Conservation (phyloP, 1,140 invertebrate species). For the Linepithema humile region DNA sequence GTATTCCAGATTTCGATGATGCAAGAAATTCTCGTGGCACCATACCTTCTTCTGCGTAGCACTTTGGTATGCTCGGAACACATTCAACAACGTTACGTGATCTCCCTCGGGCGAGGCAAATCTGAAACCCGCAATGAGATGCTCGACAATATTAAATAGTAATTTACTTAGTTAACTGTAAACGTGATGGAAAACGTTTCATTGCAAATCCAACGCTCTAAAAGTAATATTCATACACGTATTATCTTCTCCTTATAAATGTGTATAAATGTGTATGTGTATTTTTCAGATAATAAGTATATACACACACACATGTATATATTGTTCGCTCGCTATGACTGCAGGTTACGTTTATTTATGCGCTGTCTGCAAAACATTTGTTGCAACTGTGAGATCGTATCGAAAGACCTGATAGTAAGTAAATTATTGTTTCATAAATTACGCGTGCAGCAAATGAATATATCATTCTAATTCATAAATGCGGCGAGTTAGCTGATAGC, state of each 20-base stretch:
- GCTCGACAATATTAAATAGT: background rate
- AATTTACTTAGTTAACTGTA: background rate
- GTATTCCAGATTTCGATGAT: slow-evolving; percentile 93
- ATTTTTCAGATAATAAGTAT: background rate
- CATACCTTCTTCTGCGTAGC: slow-evolving; percentile 92
- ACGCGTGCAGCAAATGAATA: too few relatives aligned
- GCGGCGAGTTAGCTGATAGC: too few relatives aligned
- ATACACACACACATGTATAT: too few relatives aligned
- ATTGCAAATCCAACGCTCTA: background rate
- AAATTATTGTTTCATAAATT: too few relatives aligned
- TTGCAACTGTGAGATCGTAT: too few relatives aligned
- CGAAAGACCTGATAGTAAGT: too few relatives aligned
- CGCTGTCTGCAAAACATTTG: too few relatives aligned
- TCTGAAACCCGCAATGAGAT: slow-evolving; percentile 85
- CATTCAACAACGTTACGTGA: slow-evolving; percentile 96
- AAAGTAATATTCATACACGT: background rate
- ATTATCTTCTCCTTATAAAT: background rate
- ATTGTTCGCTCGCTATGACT: too few relatives aligned
- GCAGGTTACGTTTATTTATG: too few relatives aligned
- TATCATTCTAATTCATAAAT: too few relatives aligned
- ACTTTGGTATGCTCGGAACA: slow-evolving; percentile 92
- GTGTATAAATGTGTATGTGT: background rate
- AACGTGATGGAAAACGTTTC: background rate
- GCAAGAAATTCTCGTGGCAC: slow-evolving; percentile 96
- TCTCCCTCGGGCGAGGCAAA: slow-evolving; percentile 96